Base-by-base conservation (phyloP, 2,113 vertebrate species). In the human (Homo sapiens) region DNA sequence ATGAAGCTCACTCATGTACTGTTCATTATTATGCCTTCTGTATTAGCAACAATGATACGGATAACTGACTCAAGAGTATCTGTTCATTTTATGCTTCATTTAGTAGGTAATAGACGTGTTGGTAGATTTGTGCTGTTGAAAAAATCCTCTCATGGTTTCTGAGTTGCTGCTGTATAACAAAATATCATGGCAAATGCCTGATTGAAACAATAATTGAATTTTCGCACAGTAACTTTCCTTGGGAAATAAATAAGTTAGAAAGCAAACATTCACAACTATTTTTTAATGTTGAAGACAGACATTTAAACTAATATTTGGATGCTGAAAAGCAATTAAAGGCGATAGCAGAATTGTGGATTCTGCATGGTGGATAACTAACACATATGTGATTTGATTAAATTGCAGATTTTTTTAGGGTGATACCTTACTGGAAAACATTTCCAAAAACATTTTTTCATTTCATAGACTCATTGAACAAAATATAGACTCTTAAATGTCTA, bases 41-140 rank as follows among this genome's bases (percentile, higher is more conserved):
- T 70, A 76, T 95, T 89, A 91, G 68, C 82, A 76, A 70, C 61
- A 40, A 43, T 78, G 75, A 52, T 84, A 35, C 32, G 89, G 79
- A 32, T 70, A 94, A 50, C 38, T 68, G 93, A 52, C 82, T 97
- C 95, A 38, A 68, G 89, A 92, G 86, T 76, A n/a, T 96, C 55
- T 89, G 86, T 80, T 97, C 94, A 95, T 97, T 97, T 98, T 81
- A 94, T 85, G 97, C 94, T 96, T 97, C 97, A 93, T 97, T 98
- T 97, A 89, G 50, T 50, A 45, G 66, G 57, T 93, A 97, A 97
- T 92, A 76, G 91, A 92, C 32, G 2, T 59, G 40, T 43, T 94
- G 91, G 83, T 95, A 76, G 89, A 83, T 93, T 43, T 40, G 35
- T 70, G 78, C 64, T 72, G 50, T 70, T 89, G 75, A 76, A 91